Evolutionary conservation across 2,888 invertebrate genomes (phyloP).

Genomic region (Calameuta filiformis): DNA sequence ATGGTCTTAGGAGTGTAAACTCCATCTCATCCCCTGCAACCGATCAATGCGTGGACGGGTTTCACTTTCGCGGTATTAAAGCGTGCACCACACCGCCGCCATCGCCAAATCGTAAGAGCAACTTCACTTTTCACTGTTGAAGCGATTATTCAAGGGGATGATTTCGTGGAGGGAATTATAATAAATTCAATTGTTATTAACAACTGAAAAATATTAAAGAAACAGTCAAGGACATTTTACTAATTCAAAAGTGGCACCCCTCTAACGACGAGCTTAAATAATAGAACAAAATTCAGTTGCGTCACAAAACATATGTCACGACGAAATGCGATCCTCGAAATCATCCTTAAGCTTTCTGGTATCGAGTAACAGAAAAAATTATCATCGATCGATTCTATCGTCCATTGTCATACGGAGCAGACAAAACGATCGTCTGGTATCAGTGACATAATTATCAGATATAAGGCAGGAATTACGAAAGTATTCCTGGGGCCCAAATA

Average conservation of each 20-base stretch:
- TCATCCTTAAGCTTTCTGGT: not conserved
- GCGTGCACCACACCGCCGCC: slow-evolving; percentile 48
- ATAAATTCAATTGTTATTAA: not conserved
- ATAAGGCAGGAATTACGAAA: not conserved
- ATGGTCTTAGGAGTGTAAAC: slow-evolving; percentile 66
- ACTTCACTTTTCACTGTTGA: slow-evolving; percentile 11
- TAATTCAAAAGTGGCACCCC: not conserved
- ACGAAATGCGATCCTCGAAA: not conserved
- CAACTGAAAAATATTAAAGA: not conserved
- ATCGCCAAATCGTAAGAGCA: slow-evolving; percentile 8
- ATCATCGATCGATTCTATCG: not conserved
- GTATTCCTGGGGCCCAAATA: not conserved
- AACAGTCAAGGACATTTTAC: not conserved
- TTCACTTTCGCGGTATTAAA: slow-evolving; percentile 66
- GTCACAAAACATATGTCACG: not conserved
- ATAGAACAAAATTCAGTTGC: not conserved
- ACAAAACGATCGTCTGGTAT: not conserved
- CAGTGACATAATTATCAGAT: not conserved
- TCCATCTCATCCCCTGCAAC: slow-evolving; percentile 59
- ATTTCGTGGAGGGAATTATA: not conserved
- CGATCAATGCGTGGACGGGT: slow-evolving; percentile 66
- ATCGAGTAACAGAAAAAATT: not conserved
- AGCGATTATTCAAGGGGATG: slow-evolving; percentile 1
- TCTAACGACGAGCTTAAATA: not conserved
- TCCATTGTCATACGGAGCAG: not conserved